Evolutionary conservation across 2,888 invertebrate species (phyloP).

Genomic region (Drosophila ustulata): DNA sequence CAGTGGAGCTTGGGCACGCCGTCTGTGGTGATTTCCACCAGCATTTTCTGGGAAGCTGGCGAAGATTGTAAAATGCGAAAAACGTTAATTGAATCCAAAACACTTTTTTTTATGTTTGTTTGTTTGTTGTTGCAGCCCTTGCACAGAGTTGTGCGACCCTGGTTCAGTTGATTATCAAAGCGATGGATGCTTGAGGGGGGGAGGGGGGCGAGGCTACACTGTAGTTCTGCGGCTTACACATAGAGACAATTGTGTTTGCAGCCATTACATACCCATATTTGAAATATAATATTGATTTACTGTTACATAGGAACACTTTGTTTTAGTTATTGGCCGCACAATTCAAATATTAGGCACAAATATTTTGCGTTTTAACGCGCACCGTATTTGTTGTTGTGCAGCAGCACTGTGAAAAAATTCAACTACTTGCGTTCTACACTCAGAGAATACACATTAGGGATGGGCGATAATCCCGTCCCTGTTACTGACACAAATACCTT

Average conservation of each 20-base stretch:
- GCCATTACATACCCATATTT: conserved; percentile 46
- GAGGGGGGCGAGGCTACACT: conserved; percentile 9
- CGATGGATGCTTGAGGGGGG: background rate
- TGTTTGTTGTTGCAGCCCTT: conserved; percentile 17
- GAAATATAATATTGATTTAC: background rate
- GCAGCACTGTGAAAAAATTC: conserved; percentile 77
- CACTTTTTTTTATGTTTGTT: background rate
- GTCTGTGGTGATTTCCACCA: conserved; percentile 83
- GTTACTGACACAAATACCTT: conserved; percentile 24
- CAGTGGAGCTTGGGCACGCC: conserved; percentile 82
- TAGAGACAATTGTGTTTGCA: conserved; percentile 23
- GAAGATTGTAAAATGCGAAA: background rate
- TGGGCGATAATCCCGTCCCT: conserved; percentile 28
- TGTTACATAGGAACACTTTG: conserved; percentile 35
- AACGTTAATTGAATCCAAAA: conserved; percentile 1
- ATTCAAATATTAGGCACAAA: conserved; percentile 1
- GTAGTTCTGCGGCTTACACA: conserved; percentile 38
- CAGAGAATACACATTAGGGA: conserved; percentile 61
- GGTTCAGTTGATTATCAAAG: conserved; percentile 34
- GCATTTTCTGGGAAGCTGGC: conserved; percentile 70
- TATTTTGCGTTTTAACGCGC: conserved; percentile 26
- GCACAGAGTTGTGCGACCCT: conserved; percentile 27
- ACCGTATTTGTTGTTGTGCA: conserved; percentile 69
- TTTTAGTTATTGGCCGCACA: conserved; percentile 1
- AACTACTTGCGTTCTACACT: conserved; percentile 63